phyloP scores from a whole-genome alignment of 2,113 vertebrate genomes.

The Ovibos moschatus region DNA sequence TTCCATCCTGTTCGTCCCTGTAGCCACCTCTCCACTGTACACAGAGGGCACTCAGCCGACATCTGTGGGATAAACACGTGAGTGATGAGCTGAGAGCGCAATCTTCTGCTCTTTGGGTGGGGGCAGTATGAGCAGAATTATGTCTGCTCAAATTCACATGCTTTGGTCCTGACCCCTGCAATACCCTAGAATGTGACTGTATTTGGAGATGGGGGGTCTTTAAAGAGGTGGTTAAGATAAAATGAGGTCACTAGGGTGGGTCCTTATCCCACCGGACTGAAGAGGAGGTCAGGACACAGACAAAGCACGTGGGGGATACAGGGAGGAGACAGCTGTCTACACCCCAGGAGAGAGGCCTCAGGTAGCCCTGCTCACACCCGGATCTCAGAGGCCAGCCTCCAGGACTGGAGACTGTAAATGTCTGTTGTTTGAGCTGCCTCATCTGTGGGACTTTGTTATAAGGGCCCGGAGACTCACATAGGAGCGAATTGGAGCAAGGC shows the following conservation, averaged over 20 bases:
- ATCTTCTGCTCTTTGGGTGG: too few species aligned
- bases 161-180: background rate
- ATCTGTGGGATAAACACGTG: rapidly evolving
- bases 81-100: rapidly evolving
- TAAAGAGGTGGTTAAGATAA: background rate
- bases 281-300: background rate
- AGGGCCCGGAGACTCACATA: rapidly evolving
- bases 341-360: background rate
- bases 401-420: rapidly evolving
- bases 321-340: rapidly evolving
- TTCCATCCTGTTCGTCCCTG: rapidly evolving
- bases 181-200: background rate
- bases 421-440: background rate
- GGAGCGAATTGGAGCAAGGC: rapidly evolving
- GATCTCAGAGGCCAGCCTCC: background rate
- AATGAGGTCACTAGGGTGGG: background rate
- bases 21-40: rapidly evolving
- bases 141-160: background rate
- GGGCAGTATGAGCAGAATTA: rapidly evolving
- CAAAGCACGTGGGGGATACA: rapidly evolving
- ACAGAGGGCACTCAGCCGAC: rapidly evolving
- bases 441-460: rapidly evolving
- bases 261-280: rapidly evolving
- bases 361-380: rapidly evolving
- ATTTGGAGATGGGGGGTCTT: background rate